Evolutionary conservation across 2,113 vertebrate genomes (phyloP).

Genomic region (Epinephelus lanceolatus): DNA sequence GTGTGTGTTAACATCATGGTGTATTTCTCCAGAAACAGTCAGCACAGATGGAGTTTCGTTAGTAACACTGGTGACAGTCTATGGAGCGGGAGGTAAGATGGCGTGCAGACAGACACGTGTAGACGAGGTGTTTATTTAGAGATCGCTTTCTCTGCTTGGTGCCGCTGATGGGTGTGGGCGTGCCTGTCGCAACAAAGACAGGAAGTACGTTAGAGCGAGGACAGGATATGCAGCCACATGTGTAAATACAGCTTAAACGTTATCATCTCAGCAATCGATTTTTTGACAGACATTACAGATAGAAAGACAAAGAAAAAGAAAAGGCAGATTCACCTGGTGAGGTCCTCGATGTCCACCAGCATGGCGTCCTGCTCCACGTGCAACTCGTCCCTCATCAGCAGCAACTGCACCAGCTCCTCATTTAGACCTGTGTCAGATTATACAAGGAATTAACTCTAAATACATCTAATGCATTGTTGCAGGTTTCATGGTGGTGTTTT

Average conservation of each 20-base stretch:
- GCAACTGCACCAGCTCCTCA: slow-evolving; percentile 96
- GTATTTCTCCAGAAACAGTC: slow-evolving; percentile 46
- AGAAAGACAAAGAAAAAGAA: neutral
- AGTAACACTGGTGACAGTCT: slow-evolving; percentile 55
- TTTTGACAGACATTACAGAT: neutral
- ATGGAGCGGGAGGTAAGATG: slow-evolving; percentile 40
- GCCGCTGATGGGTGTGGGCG: slow-evolving; percentile 95
- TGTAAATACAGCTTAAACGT: too few relatives aligned
- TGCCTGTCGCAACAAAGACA: slow-evolving; percentile 84
- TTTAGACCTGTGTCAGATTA: slow-evolving; percentile 89
- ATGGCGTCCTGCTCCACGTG: slow-evolving; percentile 99
- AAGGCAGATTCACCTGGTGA: slow-evolving; percentile 89
- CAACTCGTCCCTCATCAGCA: slow-evolving; percentile 95
- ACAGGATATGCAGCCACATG: neutral
- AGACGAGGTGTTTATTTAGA: slow-evolving; percentile 84
- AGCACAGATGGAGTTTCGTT: slow-evolving; percentile 57
- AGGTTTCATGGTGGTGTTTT: neutral
- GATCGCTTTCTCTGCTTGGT: slow-evolving; percentile 91
- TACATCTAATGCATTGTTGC: neutral
- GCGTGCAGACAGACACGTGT: slow-evolving; percentile 38
- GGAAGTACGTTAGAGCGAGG: neutral
- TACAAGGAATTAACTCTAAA: neutral
- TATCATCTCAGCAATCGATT: neutral
- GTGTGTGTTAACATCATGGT: slow-evolving; percentile 29
- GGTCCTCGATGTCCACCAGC: slow-evolving; percentile 97